A percentile compares a stretch with the other conserved stretches of the same genome.
Evolutionary conservation across 2,888 invertebrate species (phyloP).

Genomic region (Pachliopta kotzebuea): DNA sequence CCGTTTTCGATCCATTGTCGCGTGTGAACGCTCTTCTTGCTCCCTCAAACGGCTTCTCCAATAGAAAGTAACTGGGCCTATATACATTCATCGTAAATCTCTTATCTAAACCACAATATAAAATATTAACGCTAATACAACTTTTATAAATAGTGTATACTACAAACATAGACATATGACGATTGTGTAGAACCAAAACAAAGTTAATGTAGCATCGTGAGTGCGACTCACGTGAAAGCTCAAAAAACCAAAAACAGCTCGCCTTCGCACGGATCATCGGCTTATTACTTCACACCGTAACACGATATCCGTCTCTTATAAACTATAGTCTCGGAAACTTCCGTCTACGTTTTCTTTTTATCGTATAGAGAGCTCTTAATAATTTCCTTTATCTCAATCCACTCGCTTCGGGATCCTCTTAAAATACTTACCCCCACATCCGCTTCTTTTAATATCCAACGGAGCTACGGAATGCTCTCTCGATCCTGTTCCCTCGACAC

Average conservation of each 20-base stretch:
- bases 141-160: too few species aligned
- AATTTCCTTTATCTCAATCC: slow-evolving; percentile 78
- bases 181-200: too few species aligned
- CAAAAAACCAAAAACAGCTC: slow-evolving; percentile 53
- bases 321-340: slow-evolving; percentile 62
- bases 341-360: slow-evolving; percentile 64
- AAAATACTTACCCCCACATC: slow-evolving; percentile 80
- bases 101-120: not conserved
- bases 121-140: not conserved
- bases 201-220: not conserved
- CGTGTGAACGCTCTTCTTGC: slow-evolving; percentile 63
- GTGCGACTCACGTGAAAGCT: slow-evolving; percentile 63
- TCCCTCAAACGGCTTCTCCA: slow-evolving; percentile 56
- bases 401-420: slow-evolving; percentile 74
- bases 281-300: slow-evolving; percentile 60
- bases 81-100: not conserved
- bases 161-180: too few species aligned
- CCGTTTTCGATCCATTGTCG: slow-evolving; percentile 58
- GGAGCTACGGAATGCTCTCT: slow-evolving; percentile 70
- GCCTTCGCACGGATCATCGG: slow-evolving; percentile 63
- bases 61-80: slow-evolving; percentile 65
- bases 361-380: slow-evolving; percentile 69
- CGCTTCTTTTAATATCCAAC: slow-evolving; percentile 78
- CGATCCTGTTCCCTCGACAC: slow-evolving; percentile 61
- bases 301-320: slow-evolving; percentile 56